A percentile compares a stretch with the other conserved stretches of the same genome.
Evolutionary conservation across 2,797 vertebrate species (phyloP).

Genomic region (Galagoides demidoff): DNA sequence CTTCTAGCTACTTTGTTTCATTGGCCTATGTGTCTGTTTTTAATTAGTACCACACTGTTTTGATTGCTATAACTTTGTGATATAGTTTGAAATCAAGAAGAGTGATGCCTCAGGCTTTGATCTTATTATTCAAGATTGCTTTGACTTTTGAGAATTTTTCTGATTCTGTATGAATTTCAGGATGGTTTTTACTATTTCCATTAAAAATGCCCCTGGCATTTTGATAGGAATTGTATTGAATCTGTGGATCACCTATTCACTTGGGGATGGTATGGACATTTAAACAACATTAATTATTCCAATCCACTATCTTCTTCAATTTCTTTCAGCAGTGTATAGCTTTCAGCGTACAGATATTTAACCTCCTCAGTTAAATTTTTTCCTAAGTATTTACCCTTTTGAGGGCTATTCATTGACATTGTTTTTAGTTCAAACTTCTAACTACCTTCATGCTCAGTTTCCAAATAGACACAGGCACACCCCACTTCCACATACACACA

Average conservation of each 20-base stretch:
- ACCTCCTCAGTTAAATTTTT: not conserved
- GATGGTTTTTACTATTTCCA: not conserved
- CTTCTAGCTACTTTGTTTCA: not conserved
- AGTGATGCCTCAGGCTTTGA: not conserved
- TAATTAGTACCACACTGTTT: not conserved
- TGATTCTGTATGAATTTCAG: not conserved
- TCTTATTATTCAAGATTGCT: not conserved
- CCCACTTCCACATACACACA: not conserved
- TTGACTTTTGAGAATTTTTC: not conserved
- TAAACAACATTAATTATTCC: not conserved
- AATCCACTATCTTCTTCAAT: not conserved
- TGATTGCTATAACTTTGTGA: not conserved
- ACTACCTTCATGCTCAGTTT: not conserved
- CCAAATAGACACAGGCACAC: not conserved
- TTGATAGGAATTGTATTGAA: not conserved
- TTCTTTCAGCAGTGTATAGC: not conserved
- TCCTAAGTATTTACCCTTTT: not conserved
- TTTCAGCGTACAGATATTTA: not conserved
- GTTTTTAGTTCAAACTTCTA: constrained; percentile 4
- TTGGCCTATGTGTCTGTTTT: not conserved
- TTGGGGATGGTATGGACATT: not conserved
- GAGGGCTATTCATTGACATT: not conserved
- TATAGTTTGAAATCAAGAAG: not conserved
- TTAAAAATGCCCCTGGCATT: not conserved
- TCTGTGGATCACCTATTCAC: not conserved